These are phyloP conservation scores for Drosophila funebris DNA, from an alignment of 1,140 invertebrate species.

Conservation along the genomic window DNA sequence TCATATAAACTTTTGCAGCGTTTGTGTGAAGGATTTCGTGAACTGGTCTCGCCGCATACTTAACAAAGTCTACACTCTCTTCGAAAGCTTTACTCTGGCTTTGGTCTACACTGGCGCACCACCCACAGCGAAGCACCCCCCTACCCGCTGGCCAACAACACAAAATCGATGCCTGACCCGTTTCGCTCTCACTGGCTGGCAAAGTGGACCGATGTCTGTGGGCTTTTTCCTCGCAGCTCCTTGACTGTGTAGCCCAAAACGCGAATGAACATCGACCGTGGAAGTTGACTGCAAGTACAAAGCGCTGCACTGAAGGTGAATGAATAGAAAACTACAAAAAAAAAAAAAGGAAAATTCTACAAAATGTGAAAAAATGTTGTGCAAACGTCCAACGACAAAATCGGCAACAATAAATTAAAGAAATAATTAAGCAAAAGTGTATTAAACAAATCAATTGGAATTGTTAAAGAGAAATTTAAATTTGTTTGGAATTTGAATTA, in stretches of 20 bases:
- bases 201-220: slow-evolving; percentile 23
- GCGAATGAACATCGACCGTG: slow-evolving; percentile 84
- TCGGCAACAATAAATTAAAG: slow-evolving; percentile 19
- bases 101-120: slow-evolving; percentile 1
- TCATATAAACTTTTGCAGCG: background rate
- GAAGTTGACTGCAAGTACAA: slow-evolving; percentile 80
- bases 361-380: slow-evolving; percentile 34
- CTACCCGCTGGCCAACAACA: too few species aligned
- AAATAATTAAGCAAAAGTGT: background rate
- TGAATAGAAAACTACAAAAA: slow-evolving; percentile 30
- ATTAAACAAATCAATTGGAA: slow-evolving; percentile 2
- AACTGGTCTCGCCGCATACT: background rate
- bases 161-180: slow-evolving; percentile 72
- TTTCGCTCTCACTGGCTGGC: slow-evolving; percentile 58
- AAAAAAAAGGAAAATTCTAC: slow-evolving; percentile 41
- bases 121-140: slow-evolving; percentile 36
- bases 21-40: background rate
- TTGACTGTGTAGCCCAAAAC: slow-evolving; percentile 72
- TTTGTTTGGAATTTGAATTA: slow-evolving; percentile 30
- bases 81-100: slow-evolving; percentile 46
- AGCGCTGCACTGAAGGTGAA: slow-evolving; percentile 79
- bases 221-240: slow-evolving; percentile 70
- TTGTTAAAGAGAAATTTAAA: slow-evolving; percentile 9
- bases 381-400: too few species aligned
- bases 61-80: slow-evolving; percentile 43